Percentiles rank a stretch among this genome's conserved stretches.
Conservation (phyloP, 2,888 invertebrate genomes). For the Sepioteuthis lessoniana region DNA sequence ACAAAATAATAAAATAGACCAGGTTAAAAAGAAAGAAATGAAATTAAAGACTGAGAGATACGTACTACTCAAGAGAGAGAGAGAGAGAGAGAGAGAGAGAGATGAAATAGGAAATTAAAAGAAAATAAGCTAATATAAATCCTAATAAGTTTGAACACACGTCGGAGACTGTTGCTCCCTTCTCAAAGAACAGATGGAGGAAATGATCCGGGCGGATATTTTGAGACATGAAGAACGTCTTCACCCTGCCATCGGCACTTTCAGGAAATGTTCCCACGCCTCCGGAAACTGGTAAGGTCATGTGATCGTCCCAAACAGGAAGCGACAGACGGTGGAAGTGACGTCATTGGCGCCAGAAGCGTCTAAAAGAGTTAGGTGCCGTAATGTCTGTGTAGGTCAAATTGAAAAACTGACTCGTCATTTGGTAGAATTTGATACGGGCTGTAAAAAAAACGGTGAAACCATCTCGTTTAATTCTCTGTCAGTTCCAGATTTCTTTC, state of each 20-base stretch:
- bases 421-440: too few relatives aligned
- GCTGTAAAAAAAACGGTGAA: too few relatives aligned
- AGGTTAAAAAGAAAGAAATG: neutral
- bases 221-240: slow-evolving; percentile 1
- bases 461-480: too few relatives aligned
- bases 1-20: too few relatives aligned
- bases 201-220: neutral
- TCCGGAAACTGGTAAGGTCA: neutral
- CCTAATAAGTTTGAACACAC: neutral
- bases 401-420: neutral
- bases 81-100: neutral
- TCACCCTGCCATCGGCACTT: neutral
- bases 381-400: neutral
- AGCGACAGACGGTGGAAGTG: slow-evolving; percentile 33
- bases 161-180: neutral
- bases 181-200: slow-evolving; percentile 6
- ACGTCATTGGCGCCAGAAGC: slow-evolving; percentile 33
- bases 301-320: neutral
- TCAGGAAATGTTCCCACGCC: slow-evolving; percentile 6
- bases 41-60: neutral
- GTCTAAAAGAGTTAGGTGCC: neutral
- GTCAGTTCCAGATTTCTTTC: too few relatives aligned
- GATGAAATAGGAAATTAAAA: neutral
- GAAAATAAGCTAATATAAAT: neutral
- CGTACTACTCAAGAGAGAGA: too few relatives aligned